Evolutionary conservation across 2,113 vertebrate genomes (phyloP).

Genomic region (Tiliqua scincoides): DNA sequence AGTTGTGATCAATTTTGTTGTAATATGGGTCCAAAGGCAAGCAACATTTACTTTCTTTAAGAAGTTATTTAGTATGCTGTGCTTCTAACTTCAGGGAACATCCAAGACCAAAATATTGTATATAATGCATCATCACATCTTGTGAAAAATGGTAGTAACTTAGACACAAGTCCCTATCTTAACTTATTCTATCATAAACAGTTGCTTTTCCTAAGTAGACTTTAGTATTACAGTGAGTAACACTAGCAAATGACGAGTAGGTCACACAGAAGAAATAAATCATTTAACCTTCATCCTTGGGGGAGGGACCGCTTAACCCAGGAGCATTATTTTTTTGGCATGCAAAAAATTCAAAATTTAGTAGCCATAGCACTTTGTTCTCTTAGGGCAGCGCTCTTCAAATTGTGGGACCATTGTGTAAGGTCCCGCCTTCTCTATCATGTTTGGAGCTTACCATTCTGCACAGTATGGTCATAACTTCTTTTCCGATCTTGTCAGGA

Average conservation of each 20-base stretch:
- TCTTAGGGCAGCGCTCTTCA: too few species aligned
- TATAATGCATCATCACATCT: background rate
- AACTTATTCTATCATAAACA: background rate
- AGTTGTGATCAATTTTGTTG: conserved; percentile 64
- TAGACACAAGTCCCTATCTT: background rate
- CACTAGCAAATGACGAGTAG: background rate
- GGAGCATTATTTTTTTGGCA: too few species aligned
- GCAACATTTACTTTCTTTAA: conserved; percentile 66
- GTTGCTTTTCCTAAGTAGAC: background rate
- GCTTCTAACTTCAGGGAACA: conserved; percentile 22
- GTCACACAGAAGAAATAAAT: background rate
- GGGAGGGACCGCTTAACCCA: too few species aligned
- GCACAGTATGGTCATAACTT: too few species aligned
- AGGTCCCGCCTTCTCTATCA: too few species aligned
- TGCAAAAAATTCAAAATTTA: too few species aligned
- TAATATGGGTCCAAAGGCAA: conserved; percentile 45
- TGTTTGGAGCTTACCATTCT: too few species aligned
- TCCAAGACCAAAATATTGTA: background rate
- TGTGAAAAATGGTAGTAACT: background rate
- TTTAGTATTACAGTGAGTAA: background rate
- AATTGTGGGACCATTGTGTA: too few species aligned
- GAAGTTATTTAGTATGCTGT: conserved; percentile 63
- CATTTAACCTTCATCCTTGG: background rate
- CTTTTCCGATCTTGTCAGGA: too few species aligned
- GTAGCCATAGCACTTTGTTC: too few species aligned